Evolutionary conservation across 2,888 invertebrate genomes (phyloP).

Genomic region (Griposia aprilina): DNA sequence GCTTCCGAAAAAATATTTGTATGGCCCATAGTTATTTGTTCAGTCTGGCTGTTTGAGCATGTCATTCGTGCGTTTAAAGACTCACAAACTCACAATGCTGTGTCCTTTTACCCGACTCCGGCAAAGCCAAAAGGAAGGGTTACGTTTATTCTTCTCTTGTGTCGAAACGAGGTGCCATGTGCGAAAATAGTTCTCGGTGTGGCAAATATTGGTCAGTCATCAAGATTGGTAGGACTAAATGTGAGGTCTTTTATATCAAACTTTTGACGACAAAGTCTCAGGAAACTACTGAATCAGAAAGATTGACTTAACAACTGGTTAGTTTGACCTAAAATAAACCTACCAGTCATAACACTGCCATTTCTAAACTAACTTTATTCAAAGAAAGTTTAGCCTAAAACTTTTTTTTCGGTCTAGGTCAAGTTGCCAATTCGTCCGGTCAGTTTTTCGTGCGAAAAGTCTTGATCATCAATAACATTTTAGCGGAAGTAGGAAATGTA

Average conservation of each 20-base stretch:
- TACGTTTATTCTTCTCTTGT: not conserved
- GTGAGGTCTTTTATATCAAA: not conserved
- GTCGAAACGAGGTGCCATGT: not conserved
- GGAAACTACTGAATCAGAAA: not conserved
- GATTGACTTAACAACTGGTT: not conserved
- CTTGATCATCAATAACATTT: constrained; percentile 19
- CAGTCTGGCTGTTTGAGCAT: constrained; percentile 13
- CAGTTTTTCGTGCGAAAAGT: constrained; percentile 17
- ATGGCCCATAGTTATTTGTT: constrained; percentile 23
- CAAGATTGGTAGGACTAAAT: not conserved
- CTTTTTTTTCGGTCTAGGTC: constrained; percentile 32
- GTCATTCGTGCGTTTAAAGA: constrained; percentile 20
- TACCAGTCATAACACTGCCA: not conserved
- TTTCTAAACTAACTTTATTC: not conserved
- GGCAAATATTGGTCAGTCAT: not conserved
- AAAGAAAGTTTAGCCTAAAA: constrained; percentile 22
- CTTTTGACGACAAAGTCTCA: not conserved
- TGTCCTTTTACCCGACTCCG: not conserved
- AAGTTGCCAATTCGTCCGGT: constrained; percentile 12
- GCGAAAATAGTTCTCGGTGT: not conserved
- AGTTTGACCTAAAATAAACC: not conserved
- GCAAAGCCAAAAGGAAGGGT: not conserved
- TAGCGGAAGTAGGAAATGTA: constrained; percentile 48
- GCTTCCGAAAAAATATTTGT: constrained; percentile 32
- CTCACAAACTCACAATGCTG: constrained; percentile 1